Percentiles rank a stretch among this genome's conserved stretches.
Evolutionary conservation across 2,888 invertebrate genomes (phyloP).

Genomic region (Hylaea fasciaria): DNA sequence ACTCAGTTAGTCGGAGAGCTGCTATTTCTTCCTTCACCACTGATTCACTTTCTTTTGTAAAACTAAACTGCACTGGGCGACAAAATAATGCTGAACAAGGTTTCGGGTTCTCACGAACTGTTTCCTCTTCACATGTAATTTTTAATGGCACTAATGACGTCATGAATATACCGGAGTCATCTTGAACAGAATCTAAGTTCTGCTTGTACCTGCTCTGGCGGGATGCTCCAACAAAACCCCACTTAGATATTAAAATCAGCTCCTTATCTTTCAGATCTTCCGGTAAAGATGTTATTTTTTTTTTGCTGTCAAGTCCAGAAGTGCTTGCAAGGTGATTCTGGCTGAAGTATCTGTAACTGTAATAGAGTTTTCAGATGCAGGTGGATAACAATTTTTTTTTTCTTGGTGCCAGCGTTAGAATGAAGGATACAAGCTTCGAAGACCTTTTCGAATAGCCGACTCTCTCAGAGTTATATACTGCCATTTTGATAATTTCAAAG

Average conservation of each 20-base stretch:
- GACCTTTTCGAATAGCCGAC: too few species aligned
- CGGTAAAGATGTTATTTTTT: too few species aligned
- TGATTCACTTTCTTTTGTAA: slow-evolving; percentile 14
- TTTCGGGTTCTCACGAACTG: slow-evolving; percentile 1
- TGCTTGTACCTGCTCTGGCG: slow-evolving; percentile 1
- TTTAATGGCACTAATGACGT: neutral
- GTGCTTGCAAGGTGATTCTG: neutral
- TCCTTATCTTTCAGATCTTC: neutral
- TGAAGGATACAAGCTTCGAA: too few species aligned
- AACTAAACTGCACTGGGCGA: slow-evolving; percentile 19
- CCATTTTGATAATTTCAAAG: too few species aligned
- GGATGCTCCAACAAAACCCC: neutral
- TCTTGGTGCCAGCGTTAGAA: too few species aligned
- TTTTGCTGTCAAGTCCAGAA: slow-evolving; percentile 10
- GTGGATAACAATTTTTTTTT: too few species aligned
- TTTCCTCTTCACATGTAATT: too few species aligned
- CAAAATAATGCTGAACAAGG: slow-evolving; percentile 23
- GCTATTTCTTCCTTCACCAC: slow-evolving; percentile 6
- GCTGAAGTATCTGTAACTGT: neutral
- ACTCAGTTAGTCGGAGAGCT: neutral
- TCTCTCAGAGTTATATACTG: too few species aligned
- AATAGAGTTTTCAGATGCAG: neutral
- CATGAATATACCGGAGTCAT: neutral
- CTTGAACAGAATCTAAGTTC: neutral
- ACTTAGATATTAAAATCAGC: neutral